phyloP scores from a whole-genome alignment of 2,797 vertebrate species.

The Choloepus didactylus region DNA sequence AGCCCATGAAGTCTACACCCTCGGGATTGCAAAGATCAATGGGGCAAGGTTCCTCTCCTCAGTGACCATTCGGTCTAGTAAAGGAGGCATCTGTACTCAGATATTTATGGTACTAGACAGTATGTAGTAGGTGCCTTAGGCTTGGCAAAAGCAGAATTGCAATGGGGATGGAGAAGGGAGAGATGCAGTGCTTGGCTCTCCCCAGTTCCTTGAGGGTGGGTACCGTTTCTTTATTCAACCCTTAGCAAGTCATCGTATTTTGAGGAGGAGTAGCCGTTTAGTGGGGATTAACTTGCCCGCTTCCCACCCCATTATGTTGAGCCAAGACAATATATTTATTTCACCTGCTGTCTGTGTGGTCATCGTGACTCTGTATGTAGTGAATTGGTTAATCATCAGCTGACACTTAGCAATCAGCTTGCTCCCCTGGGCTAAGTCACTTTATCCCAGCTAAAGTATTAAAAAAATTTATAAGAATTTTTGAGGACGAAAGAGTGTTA shows the following conservation, averaged over 20 bases:
- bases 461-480: neutral
- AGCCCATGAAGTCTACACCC: neutral
- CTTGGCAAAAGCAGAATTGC: neutral
- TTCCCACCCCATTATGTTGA: neutral
- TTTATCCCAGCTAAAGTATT: neutral
- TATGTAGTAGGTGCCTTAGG: rapidly evolving
- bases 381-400: neutral
- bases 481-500: neutral
- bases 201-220: neutral
- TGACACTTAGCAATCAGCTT: neutral
- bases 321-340: neutral
- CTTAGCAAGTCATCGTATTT: neutral
- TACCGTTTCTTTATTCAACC: neutral
- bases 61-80: neutral
- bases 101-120: neutral
- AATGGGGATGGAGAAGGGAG: neutral
- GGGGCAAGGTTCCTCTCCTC: neutral
- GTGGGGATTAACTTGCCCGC: neutral
- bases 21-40: neutral
- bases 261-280: neutral
- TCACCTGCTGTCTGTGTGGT: neutral
- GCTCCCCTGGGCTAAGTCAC: neutral
- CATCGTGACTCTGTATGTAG: neutral
- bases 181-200: neutral
- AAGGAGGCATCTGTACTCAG: neutral